Base-by-base conservation (phyloP, 2,888 invertebrate genomes). In the Drosophila suboccidentalis region DNA sequence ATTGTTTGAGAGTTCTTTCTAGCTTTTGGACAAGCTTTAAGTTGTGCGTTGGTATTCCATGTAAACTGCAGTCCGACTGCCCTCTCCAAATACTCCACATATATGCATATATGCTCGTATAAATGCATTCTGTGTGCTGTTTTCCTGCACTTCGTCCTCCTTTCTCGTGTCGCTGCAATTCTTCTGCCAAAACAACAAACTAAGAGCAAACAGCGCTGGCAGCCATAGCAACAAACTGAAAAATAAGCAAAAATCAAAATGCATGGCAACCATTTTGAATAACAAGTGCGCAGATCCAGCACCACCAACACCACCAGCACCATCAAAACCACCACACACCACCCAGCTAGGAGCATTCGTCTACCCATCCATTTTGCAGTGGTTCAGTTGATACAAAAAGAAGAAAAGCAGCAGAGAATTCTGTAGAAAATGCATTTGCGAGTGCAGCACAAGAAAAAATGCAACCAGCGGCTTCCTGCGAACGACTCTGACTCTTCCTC, bases 261-360 rank as follows among this genome's bases (percentile, higher is more conserved):
- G 88, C 86, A 80, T 75, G 88, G 85, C 85, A 81, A 86, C 88
- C 88, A 88, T 86, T 86, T 86, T 85, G 85, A 86, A 85, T 85
- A 85, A 83, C 86, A 85, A 88, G 87, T 82, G 87, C 80, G 78
- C 82, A 71, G 78, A 66, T 32, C 58, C 55, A 71, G 57, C 60
- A 61, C 26, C 58, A 58, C 29, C 73, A 38, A 13, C 15, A 34
- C 39, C 3, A 19, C 44, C 26, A 8, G 1, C n/a, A 32, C 57
- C 36, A 10, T 4, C 32, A 4, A n/a, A 53, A 6, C 15, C 11
- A 15, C 29, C n/a, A 8, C 26, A n/a, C n/a, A 29, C 38, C 57
- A 49, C 34, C 29, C 19, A 19, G 3, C 43, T 19, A 41, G 3
- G 36, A 34, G 8, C 44, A 51, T 26, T 29, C 38, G 15, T 32